These are phyloP conservation scores for Caenorhabditis zanzibari DNA, from an alignment of 2,888 invertebrate genomes.

Conservation along the genomic window DNA sequence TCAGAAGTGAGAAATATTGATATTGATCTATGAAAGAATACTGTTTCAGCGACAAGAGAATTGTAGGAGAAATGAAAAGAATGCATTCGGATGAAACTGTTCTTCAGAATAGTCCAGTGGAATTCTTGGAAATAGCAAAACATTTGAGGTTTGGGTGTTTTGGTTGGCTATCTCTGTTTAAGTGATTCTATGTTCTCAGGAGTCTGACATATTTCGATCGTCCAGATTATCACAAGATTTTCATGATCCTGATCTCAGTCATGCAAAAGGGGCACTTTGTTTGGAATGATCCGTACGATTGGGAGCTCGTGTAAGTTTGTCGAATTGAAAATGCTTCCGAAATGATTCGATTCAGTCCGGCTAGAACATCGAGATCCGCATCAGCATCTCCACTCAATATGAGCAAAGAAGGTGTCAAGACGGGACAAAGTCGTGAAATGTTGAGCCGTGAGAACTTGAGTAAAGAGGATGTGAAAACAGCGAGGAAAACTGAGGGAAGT, in stretches of 20 bases:
- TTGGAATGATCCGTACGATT: conserved; percentile 66
- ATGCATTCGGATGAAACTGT: conserved; percentile 70
- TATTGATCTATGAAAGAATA: neutral
- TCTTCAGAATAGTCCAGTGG: conserved; percentile 72
- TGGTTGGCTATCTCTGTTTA: neutral
- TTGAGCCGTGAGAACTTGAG: conserved; percentile 37
- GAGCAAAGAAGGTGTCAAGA: conserved; percentile 34
- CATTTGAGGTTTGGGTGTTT: conserved; percentile 55
- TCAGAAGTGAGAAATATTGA: conserved; percentile 37
- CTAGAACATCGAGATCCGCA: conserved; percentile 5
- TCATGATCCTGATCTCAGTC: conserved; percentile 56
- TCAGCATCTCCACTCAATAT: conserved; percentile 22
- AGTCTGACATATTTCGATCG: conserved; percentile 72
- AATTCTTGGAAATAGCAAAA: conserved; percentile 71
- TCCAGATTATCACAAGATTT: conserved; percentile 73
- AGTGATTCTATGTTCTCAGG: conserved; percentile 17
- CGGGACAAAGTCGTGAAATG: conserved; percentile 34
- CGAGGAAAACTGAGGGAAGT: neutral
- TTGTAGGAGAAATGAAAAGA: conserved; percentile 71
- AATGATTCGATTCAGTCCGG: neutral
- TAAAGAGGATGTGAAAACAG: conserved; percentile 39
- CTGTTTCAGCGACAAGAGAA: conserved; percentile 69
- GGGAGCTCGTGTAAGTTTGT: conserved; percentile 37
- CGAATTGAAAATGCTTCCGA: neutral
- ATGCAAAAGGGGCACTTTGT: conserved; percentile 72